Evolutionary conservation across 2,113 vertebrate genomes (phyloP).

Genomic region (Speoplatyrhinus poulsoni): DNA sequence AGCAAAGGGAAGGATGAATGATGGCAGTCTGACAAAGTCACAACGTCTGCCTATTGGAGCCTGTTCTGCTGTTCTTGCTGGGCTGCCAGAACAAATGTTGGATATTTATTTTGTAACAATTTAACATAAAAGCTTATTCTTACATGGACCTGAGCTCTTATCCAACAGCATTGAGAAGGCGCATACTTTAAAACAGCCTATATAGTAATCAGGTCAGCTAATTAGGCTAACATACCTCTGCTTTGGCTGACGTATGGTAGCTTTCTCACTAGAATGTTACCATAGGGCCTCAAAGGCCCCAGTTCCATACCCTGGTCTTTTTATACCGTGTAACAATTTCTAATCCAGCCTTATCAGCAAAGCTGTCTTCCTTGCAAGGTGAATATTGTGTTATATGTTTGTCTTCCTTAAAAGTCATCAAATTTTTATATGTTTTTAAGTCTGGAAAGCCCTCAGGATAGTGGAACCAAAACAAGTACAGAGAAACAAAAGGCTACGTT

Average conservation of each 20-base stretch:
- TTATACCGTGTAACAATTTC: slow-evolving; percentile 21
- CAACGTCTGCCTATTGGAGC: neutral
- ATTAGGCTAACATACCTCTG: slow-evolving; percentile 70
- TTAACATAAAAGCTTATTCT: neutral
- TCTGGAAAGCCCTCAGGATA: slow-evolving; percentile 23
- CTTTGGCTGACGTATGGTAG: slow-evolving; percentile 19
- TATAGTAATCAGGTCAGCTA: slow-evolving; percentile 72
- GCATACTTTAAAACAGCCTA: slow-evolving; percentile 52
- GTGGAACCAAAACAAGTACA: slow-evolving; percentile 39
- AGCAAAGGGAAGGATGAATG: slow-evolving; percentile 47
- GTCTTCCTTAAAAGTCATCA: slow-evolving; percentile 35
- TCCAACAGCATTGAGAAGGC: slow-evolving; percentile 31
- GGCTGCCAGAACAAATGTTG: no score
- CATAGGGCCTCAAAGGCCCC: slow-evolving; percentile 52
- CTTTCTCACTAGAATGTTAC: slow-evolving; percentile 64
- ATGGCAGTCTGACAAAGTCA: slow-evolving; percentile 35
- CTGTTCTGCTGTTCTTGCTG: neutral
- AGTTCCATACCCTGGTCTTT: slow-evolving; percentile 26
- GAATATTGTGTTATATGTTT: slow-evolving; percentile 7
- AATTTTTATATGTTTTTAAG: neutral
- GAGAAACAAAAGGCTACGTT: slow-evolving; percentile 47
- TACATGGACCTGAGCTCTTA: neutral
- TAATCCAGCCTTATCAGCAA: slow-evolving; percentile 19
- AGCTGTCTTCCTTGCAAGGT: neutral
- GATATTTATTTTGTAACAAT: neutral